Evolutionary conservation across 2,113 vertebrate species (phyloP).

Genomic region (Percopsis transmontana): DNA sequence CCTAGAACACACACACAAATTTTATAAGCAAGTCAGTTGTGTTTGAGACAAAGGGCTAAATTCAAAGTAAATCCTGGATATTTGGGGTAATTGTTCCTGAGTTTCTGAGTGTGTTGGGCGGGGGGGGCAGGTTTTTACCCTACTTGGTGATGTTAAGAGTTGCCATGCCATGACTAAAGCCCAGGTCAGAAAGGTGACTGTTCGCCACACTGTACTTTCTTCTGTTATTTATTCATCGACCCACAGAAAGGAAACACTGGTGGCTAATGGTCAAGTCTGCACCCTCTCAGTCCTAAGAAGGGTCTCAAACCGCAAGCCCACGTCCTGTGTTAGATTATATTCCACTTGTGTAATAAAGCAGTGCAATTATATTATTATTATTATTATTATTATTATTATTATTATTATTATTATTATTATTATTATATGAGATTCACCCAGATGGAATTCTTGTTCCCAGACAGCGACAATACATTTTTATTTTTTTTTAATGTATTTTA

Average conservation of each 20-base stretch:
- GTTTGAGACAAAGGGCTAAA: too few species aligned
- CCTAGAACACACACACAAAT: neutral
- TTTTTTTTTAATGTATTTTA: slow-evolving; percentile 65
- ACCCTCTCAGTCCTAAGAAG: slow-evolving; percentile 45
- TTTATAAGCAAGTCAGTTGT: neutral
- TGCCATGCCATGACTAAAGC: too few species aligned
- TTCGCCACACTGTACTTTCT: too few species aligned
- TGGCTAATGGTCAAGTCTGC: slow-evolving; percentile 6
- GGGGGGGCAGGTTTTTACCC: slow-evolving; percentile 4
- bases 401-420: slow-evolving; percentile 60
- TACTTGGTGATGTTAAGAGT: slow-evolving; percentile 24
- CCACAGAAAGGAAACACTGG: too few species aligned
- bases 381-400: slow-evolving; percentile 69
- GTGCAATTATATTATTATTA: slow-evolving; percentile 77
- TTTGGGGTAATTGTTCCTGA: neutral
- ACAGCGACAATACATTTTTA: slow-evolving; percentile 43
- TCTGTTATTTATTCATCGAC: too few species aligned
- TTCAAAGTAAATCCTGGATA: neutral
- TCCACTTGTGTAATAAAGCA: slow-evolving; percentile 79
- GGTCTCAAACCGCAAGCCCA: slow-evolving; percentile 55
- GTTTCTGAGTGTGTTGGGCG: neutral
- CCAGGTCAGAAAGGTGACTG: too few species aligned
- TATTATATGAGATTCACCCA: slow-evolving; percentile 52
- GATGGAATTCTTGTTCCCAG: slow-evolving; percentile 29
- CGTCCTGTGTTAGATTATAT: slow-evolving; percentile 68